Conservation (phyloP, 2,113 vertebrate genomes). For the Chaetorhynchus papuensis region DNA sequence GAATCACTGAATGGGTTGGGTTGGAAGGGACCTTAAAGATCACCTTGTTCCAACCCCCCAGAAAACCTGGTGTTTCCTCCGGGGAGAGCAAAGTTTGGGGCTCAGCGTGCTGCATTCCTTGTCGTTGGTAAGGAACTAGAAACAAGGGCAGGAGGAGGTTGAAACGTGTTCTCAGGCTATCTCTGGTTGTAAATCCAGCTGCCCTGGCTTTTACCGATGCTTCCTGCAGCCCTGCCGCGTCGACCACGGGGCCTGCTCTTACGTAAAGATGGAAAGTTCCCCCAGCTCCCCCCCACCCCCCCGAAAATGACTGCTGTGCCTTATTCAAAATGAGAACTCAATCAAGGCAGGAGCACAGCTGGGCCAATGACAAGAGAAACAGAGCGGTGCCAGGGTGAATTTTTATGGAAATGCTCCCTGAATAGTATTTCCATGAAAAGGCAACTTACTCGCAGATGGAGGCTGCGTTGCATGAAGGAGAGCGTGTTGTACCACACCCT, state of each 20-base stretch:
- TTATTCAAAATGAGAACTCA: conserved; percentile 52
- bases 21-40: not conserved
- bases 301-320: conserved; percentile 9
- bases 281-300: not conserved
- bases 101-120: rapidly evolving
- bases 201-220: not conserved
- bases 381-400: conserved; percentile 26
- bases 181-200: not conserved
- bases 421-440: conserved; percentile 63
- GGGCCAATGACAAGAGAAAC: conserved; percentile 66
- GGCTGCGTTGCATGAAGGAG: not conserved
- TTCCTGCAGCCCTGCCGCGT: not conserved
- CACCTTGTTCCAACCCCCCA: not conserved
- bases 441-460: conserved; percentile 37
- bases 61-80: not conserved
- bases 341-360: conserved; percentile 62
- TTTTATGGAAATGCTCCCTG: conserved; percentile 62
- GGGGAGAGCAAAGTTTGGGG: not conserved
- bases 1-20: not conserved
- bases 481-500: conserved; percentile 13
- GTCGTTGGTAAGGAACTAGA: not conserved
- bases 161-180: not conserved
- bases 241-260: not conserved
- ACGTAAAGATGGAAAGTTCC: conserved; percentile 49
- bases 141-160: not conserved